Conservation (phyloP, 2,888 invertebrate species). For the Cephus spinipes region DNA sequence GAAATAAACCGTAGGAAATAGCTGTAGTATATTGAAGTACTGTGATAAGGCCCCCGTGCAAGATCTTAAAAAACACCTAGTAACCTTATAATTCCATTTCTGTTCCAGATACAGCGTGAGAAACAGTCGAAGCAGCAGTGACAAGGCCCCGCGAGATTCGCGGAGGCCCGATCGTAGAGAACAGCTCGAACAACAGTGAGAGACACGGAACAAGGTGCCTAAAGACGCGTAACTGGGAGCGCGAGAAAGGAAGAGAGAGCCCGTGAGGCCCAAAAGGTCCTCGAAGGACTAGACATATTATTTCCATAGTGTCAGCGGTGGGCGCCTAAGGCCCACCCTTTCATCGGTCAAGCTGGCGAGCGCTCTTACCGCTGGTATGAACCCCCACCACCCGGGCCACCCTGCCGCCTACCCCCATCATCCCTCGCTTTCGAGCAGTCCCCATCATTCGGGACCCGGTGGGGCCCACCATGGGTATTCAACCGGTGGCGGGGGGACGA, state of each 20-base stretch:
- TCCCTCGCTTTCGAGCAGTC: slow-evolving; percentile 68
- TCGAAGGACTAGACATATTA: not conserved
- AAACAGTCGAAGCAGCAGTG: slow-evolving; percentile 41
- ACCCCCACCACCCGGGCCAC: slow-evolving; percentile 82
- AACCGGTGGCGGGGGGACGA: slow-evolving; percentile 56
- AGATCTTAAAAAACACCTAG: no score
- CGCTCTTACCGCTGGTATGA: slow-evolving; percentile 87
- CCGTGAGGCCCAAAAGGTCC: not conserved
- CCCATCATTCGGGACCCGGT: slow-evolving; percentile 62
- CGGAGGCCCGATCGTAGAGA: slow-evolving; percentile 21
- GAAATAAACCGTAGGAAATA: not conserved
- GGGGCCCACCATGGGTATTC: slow-evolving; percentile 65
- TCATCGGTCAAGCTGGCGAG: slow-evolving; percentile 87
- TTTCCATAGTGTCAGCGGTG: slow-evolving; percentile 50
- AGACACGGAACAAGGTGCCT: not conserved
- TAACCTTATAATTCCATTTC: not conserved
- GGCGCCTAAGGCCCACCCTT: slow-evolving; percentile 63
- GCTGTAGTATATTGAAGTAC: not conserved
- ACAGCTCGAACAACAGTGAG: not conserved
- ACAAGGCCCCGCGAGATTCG: slow-evolving; percentile 41
- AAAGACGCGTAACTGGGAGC: not conserved
- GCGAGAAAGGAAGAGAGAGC: not conserved
- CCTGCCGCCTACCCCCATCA: slow-evolving; percentile 68
- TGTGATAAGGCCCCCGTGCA: no score
- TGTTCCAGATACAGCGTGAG: slow-evolving; percentile 51